Evolutionary conservation across 1,140 invertebrate genomes (phyloP), one percentile per base, ranked within the genome.

Genomic region (Drosophila persimilis): DNA sequence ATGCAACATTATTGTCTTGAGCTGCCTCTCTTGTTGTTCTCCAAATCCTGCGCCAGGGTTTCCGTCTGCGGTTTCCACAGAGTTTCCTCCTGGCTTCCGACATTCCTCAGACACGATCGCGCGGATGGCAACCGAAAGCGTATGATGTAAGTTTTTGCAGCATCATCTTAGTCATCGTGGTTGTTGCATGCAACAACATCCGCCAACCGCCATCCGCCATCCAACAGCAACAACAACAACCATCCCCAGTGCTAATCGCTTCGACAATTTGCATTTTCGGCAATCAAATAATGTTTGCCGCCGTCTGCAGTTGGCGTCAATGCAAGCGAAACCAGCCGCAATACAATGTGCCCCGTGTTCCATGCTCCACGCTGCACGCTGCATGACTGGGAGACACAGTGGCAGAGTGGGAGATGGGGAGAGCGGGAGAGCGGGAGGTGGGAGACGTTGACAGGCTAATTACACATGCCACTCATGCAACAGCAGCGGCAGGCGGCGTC

Each of bases 391-490:
- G 22, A 44, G 17, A 35, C 2, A 15, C 29, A 44, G 29, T 52
- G 43, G 15, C 7, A 53, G 24, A 26, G 24, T 26, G 24, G 24
- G 3, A 24, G 24, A 24, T 3, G 3, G 9, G 17, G 8, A 20
- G 31, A 22, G 31, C 2, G 45, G 57, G 0, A 7, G 41, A 7
- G 20, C 15, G 22, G 8, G 9, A 20, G 26, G 29, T 17, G n/a
- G n/a, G 41, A 17, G 17, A 51, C 53, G 65, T 17, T 56, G 63
- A 69, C 63, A 44, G 55, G 62, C 81, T 85, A 86, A 86, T 85
- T 86, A 85, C 69, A 73, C 52, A 85, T 85, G 80, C 81, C 73
- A 85, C 69, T 85, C 77, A 77, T 35, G 48, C 35, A 31, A 13
- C 43, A 20, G 20, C 20, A 20, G 20, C 24, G 24, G 86, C 73